Base-by-base conservation (phyloP, 2,797 vertebrate genomes). In the Rousettus madagascariensis region DNA sequence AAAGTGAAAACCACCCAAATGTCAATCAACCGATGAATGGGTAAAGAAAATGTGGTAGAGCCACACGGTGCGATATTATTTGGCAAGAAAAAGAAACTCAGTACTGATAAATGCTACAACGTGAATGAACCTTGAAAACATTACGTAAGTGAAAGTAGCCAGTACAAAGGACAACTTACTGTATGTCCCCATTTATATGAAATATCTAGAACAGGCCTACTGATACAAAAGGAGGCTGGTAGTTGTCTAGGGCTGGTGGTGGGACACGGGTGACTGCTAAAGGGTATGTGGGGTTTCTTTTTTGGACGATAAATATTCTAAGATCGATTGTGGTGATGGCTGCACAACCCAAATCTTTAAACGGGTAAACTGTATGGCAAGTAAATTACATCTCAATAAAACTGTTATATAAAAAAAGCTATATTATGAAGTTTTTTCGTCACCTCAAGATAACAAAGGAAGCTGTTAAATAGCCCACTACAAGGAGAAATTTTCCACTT, bases 381-480 rank as follows among this genome's bases (percentile, higher is more conserved):
- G 30, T 88, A 93, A 96, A 86, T 92, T 78, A 77, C 28, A 94
- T 71, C 61, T 85, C 55, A 55, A 69, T 95, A 75, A 68, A 93
- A 57, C 24, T 24, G 36, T 38, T 86, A 51, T 11, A 83, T 51
- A 36, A 33, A 69, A 72, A 72, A 43, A 90, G 59, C 9, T 19
- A 0, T 80, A 91, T 69, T 49, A 46, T 4, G 77, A 57, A 77
- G n/a, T 36, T 72, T 89, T 74, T 74, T 78, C 53, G 71, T 82
- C 38, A 87, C 55, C 26, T 46, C 24, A 63, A 85, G 55, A 63
- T 72, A 95, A 87, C 5, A 66, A 91, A 95, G 33, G n/a, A 87
- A 71, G 71, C 33, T 78, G 38, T 89, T 66, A 75, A 74, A 90
- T 7, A 90, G 43, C 13, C n/a, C 16, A 41, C 43, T 55, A 80